These are phyloP conservation scores for Noctua comes DNA, from an alignment of 2,888 invertebrate genomes.

Conservation along the genomic window DNA sequence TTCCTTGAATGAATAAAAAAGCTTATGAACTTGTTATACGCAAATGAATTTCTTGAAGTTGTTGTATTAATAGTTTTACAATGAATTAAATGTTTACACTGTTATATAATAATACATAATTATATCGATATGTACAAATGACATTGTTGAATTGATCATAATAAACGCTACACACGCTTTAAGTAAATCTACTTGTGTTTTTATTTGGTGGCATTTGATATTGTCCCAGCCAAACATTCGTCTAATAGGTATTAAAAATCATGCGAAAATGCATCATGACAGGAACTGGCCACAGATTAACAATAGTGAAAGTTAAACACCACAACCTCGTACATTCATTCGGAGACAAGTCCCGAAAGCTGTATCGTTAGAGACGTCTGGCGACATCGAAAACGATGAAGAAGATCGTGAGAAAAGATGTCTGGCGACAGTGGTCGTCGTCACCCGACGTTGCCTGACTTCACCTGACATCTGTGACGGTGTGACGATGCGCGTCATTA, in stretches of 20 bases:
- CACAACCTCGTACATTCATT: background rate
- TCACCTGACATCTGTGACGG: background rate
- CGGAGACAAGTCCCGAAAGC: background rate
- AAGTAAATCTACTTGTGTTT: constrained; percentile 18
- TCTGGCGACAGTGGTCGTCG: no score
- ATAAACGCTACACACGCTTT: constrained; percentile 54
- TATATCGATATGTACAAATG: constrained; percentile 41
- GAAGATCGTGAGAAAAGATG: background rate
- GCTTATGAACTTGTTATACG: constrained; percentile 50
- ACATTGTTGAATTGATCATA: constrained; percentile 51
- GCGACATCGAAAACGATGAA: background rate
- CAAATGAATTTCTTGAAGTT: constrained; percentile 33
- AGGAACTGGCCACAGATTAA: background rate
- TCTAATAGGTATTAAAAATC: background rate
- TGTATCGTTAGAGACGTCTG: background rate
- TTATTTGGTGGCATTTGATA: constrained; percentile 1
- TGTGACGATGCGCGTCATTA: background rate
- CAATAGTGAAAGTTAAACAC: background rate
- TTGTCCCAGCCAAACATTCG: background rate
- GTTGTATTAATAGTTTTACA: constrained; percentile 57
- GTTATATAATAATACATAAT: constrained; percentile 25
- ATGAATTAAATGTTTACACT: constrained; percentile 51
- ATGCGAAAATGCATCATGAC: background rate
- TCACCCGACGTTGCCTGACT: background rate
- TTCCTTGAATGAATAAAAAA: constrained; percentile 3